Evolutionary conservation across 2,888 invertebrate species (phyloP), one percentile per base, ranked within the genome.

Genomic region (Mystacides longicornis): DNA sequence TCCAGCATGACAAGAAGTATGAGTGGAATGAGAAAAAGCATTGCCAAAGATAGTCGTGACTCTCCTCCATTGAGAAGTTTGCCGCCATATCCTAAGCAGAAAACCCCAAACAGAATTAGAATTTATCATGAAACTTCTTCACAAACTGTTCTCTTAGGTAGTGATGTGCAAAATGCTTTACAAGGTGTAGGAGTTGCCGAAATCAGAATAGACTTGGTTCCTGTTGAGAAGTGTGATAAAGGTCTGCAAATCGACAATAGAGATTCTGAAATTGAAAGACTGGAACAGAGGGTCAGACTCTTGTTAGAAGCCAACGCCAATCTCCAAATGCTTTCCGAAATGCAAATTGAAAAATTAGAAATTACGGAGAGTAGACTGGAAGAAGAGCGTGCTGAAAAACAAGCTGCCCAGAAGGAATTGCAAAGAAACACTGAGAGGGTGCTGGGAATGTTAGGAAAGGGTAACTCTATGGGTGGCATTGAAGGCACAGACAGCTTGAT

Each of bases 121-220:
- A 91, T 92, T 62, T 91, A 88, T 68, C 89, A 90, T 63, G 92
- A 92, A 70, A 86, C 81, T 31, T 78, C 81, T 49, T 80, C 82
- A 14, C 92, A 92, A 69, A 92, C 92, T 1, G 86, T 86, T 21
- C 70, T 92, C 51, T 81, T 87, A 1, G 81, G 84, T 52, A 70
- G 73, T 2, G 91, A 91, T 65, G 76, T 91, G 21, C 86, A 87
- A 61, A 82, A 83, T 18, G 85, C 85, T 3, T 72, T 90, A 51
- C 80, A 81, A 1, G 89, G 89, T 1, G 69, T 81, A 2, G 67
- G 69, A 3, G 65, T 68, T 0, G 65, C 70, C 1, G 69, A 70
- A 2, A 60, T 68, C 9, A 70, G 71, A 45, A 64, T 67, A 18
- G 75, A 74, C 58, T 73, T 75, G 54, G 64, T 69, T 1, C 42